Evolutionary conservation across 1,140 invertebrate genomes (phyloP), one percentile per base, ranked within the genome.

Genomic region (Mercenaria mercenaria): DNA sequence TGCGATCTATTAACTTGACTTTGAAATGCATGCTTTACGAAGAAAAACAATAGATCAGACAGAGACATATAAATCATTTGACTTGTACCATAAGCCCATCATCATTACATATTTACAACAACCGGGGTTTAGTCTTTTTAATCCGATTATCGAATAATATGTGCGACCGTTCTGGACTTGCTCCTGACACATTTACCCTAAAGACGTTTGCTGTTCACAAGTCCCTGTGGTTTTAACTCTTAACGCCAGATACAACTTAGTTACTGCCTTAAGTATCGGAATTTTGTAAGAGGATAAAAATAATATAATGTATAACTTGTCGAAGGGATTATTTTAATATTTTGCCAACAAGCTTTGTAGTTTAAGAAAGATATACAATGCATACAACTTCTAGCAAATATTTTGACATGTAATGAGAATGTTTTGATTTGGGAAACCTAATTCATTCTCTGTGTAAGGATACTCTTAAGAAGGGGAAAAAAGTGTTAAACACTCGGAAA

Each of bases 311-410:
- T 47, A 47, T 56, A 34, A 76, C 72, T 52, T 79, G 47, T 52
- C 20, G 43, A 79, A 52, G 32, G 76, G 50, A 79, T 79, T 79
- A 79, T 37, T 79, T 79, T 79, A 79, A 79, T 79, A 79, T 52
- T 79, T 56, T 79, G 39, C 39, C 43, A 72, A 72, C 67, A 41
- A 72, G 34, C 34, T 39, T 72, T 72, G 67, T 72, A 4, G 52
- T 59, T n/a, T 59, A 23, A 23, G 52, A 59, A 59, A 59, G 67
- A 39, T 72, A 32, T 39, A 72, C 67, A 72, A 72, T 72, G 67
- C 39, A 39, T 41, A 39, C 67, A 39, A 39, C 23, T 37, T 72
- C 67, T 72, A 3, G 67, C 67, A 72, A 72, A 72, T 72, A 72
- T 41, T 72, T 72, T 72, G 67, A 39, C 29, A 15, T 41, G 2